Percentiles rank a stretch among this genome's conserved stretches.
phyloP scores from a whole-genome alignment of 92 coral and sea anemone species.

The Anthopleura xanthogrammica region DNA sequence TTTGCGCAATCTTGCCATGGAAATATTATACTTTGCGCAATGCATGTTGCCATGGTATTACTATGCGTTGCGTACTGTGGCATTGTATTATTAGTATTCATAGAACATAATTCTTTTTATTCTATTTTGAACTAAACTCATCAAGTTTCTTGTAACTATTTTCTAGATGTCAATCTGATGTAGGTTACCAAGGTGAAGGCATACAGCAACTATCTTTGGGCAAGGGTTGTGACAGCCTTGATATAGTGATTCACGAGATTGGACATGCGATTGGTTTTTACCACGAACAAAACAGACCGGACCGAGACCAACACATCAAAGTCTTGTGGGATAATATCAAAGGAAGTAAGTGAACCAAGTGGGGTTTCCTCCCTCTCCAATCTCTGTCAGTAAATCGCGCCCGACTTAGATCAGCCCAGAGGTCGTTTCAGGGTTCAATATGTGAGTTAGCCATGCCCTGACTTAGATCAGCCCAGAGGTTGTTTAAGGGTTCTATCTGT shows the following conservation, averaged over 20 bases:
- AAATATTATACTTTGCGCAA: not conserved
- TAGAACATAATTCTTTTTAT: too few species aligned
- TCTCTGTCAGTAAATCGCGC: too few species aligned
- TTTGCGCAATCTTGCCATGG: not conserved
- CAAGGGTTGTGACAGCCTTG: constrained; percentile 65
- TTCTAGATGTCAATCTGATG: constrained; percentile 84
- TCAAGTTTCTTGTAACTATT: not conserved
- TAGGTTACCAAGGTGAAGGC: constrained; percentile 71
- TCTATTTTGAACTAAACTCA: not conserved
- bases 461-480: too few species aligned
- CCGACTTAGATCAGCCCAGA: too few species aligned
- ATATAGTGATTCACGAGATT: constrained; percentile 87
- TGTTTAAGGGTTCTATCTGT: too few species aligned
- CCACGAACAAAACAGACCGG: constrained; percentile 96
- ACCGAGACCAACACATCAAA: constrained; percentile 69
- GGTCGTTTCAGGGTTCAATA: too few species aligned
- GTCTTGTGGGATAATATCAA: constrained; percentile 68
- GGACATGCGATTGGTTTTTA: constrained; percentile 87
- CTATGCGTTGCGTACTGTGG: not conserved
- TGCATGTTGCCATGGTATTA: not conserved
- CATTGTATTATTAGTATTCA: not conserved
- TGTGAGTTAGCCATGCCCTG: too few species aligned
- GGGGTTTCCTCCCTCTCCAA: too few species aligned
- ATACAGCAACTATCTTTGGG: constrained; percentile 84
- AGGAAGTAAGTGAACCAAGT: constrained; percentile 50